These are phyloP conservation scores for Porites divaricata DNA, from an alignment of 92 coral and sea anemone genomes.

Conservation along the genomic window DNA sequence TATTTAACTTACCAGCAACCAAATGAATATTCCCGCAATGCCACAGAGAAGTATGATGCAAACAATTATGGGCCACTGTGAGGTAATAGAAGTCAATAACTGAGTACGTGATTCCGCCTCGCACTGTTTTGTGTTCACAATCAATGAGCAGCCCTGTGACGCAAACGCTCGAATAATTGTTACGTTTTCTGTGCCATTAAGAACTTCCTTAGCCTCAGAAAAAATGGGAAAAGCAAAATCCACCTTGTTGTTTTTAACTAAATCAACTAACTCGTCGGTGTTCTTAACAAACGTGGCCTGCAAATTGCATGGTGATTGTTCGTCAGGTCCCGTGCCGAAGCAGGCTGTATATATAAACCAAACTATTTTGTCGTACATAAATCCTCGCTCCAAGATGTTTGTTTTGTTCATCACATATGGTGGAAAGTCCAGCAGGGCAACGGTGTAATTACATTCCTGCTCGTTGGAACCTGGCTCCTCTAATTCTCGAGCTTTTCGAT, in stretches of 20 bases:
- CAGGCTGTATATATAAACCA: slow-evolving; percentile 13
- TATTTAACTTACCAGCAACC: neutral
- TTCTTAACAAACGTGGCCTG: slow-evolving; percentile 6
- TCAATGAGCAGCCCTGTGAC: slow-evolving; percentile 27
- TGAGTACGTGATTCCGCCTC: slow-evolving; percentile 12
- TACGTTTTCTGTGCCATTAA: neutral
- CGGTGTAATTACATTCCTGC: neutral
- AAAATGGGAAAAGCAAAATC: slow-evolving; percentile 36
- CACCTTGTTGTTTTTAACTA: slow-evolving; percentile 1
- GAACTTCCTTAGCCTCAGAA: neutral
- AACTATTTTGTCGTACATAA: slow-evolving; percentile 3
- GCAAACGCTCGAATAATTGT: slow-evolving; percentile 29
- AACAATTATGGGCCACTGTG: slow-evolving; percentile 12
- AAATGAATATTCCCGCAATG: neutral
- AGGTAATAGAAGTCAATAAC: slow-evolving; percentile 31
- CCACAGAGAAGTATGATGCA: slow-evolving; percentile 6
- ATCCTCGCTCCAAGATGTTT: neutral
- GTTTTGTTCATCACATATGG: slow-evolving; percentile 30
- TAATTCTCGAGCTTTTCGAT: slow-evolving; percentile 13
- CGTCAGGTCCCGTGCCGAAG: neutral
- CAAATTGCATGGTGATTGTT: slow-evolving; percentile 11
- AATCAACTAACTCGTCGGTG: slow-evolving; percentile 4
- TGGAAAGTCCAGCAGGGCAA: slow-evolving; percentile 36
- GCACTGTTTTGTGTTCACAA: slow-evolving; percentile 36
- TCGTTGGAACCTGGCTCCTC: neutral